phyloP scores from a whole-genome alignment of 2,888 invertebrate species.

The Temnothorax unifasciatus region DNA sequence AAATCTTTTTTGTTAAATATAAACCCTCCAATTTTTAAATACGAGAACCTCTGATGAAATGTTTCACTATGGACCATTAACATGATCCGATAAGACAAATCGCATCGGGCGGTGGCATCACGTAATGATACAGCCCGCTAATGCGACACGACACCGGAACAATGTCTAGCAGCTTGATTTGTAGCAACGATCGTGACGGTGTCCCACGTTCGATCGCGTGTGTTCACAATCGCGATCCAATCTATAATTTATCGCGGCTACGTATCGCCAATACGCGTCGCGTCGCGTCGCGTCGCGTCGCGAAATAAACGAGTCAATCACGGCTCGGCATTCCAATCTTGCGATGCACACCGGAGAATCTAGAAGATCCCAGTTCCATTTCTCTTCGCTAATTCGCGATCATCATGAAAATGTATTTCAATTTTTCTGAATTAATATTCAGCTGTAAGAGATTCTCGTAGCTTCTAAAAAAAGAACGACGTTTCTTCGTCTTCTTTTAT shows the following conservation, averaged over 20 bases:
- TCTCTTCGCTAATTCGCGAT: background rate
- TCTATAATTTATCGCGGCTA: conserved; percentile 8
- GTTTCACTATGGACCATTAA: conserved; percentile 25
- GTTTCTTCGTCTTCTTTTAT: background rate
- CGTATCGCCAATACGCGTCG: conserved; percentile 16
- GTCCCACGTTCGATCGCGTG: conserved; percentile 12
- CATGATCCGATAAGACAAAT: conserved; percentile 50
- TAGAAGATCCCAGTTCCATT: background rate
- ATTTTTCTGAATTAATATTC: background rate
- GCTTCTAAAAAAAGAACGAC: background rate
- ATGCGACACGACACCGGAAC: conserved; percentile 21
- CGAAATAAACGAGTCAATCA: conserved; percentile 32
- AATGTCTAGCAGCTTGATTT: conserved; percentile 42
- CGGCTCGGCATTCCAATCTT: background rate
- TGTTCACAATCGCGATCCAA: background rate
- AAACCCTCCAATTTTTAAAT: background rate
- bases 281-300: conserved; percentile 23
- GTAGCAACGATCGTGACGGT: conserved; percentile 4
- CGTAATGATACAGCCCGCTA: conserved; percentile 35
- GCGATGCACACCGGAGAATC: background rate
- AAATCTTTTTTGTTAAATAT: background rate
- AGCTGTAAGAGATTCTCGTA: background rate
- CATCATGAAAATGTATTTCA: background rate
- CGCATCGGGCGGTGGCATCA: conserved; percentile 6
- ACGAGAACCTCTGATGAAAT: conserved; percentile 21